phyloP scores from a whole-genome alignment of 2,113 vertebrate genomes.

The Lepus timidus region DNA sequence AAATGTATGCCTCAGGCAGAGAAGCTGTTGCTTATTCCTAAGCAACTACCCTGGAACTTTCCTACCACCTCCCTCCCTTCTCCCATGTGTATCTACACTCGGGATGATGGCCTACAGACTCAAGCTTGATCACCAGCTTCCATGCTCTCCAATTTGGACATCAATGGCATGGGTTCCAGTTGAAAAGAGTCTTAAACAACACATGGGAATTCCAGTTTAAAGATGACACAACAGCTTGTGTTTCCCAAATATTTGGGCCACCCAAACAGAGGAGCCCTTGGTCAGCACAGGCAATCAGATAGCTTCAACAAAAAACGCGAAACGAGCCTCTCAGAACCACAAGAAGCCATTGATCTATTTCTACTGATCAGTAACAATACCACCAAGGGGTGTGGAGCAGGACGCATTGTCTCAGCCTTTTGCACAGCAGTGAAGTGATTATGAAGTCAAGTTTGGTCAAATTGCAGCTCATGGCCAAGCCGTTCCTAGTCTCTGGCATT shows the following conservation, averaged over 20 bases:
- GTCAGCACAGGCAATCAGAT: not conserved
- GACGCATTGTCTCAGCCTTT: not conserved
- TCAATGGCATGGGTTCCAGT: not conserved
- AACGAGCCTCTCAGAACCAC: not conserved
- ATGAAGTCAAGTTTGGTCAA: not conserved
- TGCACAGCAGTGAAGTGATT: not conserved
- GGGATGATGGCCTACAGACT: not conserved
- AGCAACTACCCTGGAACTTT: not conserved
- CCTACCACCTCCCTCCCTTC: too few species aligned
- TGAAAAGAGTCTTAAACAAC: not conserved
- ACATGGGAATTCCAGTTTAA: not conserved
- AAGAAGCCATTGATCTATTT: not conserved
- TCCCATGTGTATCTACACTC: not conserved
- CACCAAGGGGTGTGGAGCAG: accelerated
- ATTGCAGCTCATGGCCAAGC: not conserved
- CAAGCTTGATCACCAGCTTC: not conserved
- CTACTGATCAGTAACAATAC: too few species aligned
- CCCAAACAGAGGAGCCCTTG: not conserved
- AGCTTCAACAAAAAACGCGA: not conserved
- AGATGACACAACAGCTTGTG: not conserved
- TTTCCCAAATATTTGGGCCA: not conserved
- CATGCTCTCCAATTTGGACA: not conserved
- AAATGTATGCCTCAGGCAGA: not conserved
- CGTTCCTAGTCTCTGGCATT: not conserved
- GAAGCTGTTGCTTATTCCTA: not conserved